Percentiles rank a stretch among this genome's conserved stretches.
These are phyloP conservation scores for Hermaeophaga mercurialis DNA, from an alignment of 2,888 invertebrate species.

Conservation along the genomic window DNA sequence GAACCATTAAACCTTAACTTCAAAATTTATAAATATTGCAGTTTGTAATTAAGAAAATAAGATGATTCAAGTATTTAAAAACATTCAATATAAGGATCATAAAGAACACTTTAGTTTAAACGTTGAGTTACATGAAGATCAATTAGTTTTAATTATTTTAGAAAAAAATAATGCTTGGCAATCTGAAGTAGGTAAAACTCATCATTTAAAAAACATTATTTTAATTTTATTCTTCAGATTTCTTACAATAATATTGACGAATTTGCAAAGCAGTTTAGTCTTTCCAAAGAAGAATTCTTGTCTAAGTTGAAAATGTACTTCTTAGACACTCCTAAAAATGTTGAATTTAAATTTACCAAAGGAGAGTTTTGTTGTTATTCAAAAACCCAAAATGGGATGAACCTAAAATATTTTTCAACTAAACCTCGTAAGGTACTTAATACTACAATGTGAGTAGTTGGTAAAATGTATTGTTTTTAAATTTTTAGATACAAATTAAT, in stretches of 20 bases:
- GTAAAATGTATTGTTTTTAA: not conserved
- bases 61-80: conserved; percentile 3
- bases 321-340: conserved; percentile 24
- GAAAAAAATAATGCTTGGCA: conserved; percentile 33
- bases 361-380: conserved; percentile 31
- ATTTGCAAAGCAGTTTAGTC: conserved; percentile 26
- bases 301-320: conserved; percentile 34
- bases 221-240: conserved; percentile 25
- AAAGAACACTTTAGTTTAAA: conserved; percentile 27
- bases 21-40: too few relatives aligned
- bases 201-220: not conserved
- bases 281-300: conserved; percentile 32
- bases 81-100: not conserved
- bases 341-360: conserved; percentile 33
- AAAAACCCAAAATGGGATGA: conserved; percentile 33
- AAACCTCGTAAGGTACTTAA: conserved; percentile 35
- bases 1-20: too few relatives aligned
- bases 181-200: conserved; percentile 23
- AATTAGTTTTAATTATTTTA: conserved; percentile 31
- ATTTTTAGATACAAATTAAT: conserved; percentile 30
- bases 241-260: conserved; percentile 20
- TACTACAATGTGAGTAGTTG: too few relatives aligned
- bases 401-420: conserved; percentile 36
- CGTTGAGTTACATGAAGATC: conserved; percentile 25
- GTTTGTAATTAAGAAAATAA: too few relatives aligned